These are phyloP conservation scores for Epizoanthus scotinus DNA, from an alignment of 92 coral and sea anemone genomes.

Conservation along the genomic window DNA sequence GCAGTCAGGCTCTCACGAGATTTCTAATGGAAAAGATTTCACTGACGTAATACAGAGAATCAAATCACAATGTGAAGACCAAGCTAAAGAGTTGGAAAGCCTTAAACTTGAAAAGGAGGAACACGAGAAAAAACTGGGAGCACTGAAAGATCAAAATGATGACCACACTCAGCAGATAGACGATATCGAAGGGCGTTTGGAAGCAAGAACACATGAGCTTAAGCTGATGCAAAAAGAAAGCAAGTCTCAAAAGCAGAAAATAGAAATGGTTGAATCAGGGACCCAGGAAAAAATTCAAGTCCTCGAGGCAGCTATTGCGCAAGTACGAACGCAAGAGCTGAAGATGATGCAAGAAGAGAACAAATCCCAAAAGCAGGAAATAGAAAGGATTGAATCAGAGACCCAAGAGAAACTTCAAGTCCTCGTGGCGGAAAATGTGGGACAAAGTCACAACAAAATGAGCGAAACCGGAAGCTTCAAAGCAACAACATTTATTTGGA, in stretches of 20 bases:
- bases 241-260: constrained; percentile 16
- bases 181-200: not conserved
- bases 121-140: constrained; percentile 14
- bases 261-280: constrained; percentile 9
- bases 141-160: not conserved
- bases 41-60: not conserved
- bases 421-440: not conserved
- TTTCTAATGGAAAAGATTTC: not conserved
- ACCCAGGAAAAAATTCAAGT: constrained; percentile 31
- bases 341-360: constrained; percentile 4
- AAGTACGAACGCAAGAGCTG: constrained; percentile 25
- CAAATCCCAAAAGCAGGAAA: constrained; percentile 16
- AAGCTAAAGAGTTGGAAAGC: constrained; percentile 19
- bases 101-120: constrained; percentile 6
- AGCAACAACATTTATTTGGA: constrained; percentile 26
- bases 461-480: not conserved
- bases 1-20: constrained; percentile 1
- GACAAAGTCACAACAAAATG: not conserved
- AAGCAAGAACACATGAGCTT: constrained; percentile 17
- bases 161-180: constrained; percentile 24
- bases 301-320: constrained; percentile 16
- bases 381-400: constrained; percentile 16
- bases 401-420: constrained; percentile 32
- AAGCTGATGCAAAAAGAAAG: constrained; percentile 2
- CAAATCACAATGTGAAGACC: constrained; percentile 32